Percentiles rank a stretch among this genome's conserved stretches.
phyloP scores from a whole-genome alignment of 2,797 vertebrate species.

The Pseudochirops corinnae region DNA sequence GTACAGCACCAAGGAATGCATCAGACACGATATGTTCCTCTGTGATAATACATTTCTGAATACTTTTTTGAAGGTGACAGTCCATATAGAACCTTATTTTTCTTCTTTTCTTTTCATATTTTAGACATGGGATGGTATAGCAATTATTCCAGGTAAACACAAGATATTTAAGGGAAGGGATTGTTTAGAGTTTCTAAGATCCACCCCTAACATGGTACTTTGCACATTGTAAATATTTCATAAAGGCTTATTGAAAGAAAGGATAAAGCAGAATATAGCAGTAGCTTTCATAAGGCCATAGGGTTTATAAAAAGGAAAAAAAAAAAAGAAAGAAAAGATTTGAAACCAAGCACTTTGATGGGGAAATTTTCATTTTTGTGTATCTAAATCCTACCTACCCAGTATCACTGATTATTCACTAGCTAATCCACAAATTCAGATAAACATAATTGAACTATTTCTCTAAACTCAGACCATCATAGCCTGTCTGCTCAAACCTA shows the following conservation, averaged over 20 bases:
- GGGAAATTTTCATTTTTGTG: constrained; percentile 52
- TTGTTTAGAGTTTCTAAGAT: not conserved
- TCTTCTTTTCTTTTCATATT: not conserved
- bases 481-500: constrained; percentile 62
- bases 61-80: not conserved
- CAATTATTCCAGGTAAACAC: not conserved
- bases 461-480: constrained; percentile 64
- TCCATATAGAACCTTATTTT: not conserved
- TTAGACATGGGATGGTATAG: constrained; percentile 9
- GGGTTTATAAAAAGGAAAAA: constrained; percentile 49
- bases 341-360: not conserved
- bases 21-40: not conserved
- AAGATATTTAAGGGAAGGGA: not conserved
- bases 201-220: not conserved
- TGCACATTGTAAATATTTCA: not conserved
- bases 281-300: constrained; percentile 54
- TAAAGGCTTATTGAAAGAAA: not conserved
- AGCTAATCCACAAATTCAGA: constrained; percentile 73
- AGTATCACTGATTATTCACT: constrained; percentile 71
- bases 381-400: constrained; percentile 50
- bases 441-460: constrained; percentile 61
- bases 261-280: not conserved
- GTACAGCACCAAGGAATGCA: not conserved
- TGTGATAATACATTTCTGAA: not conserved
- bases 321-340: not conserved